Conservation (phyloP, 2,797 vertebrate species). For the Morus bassanus region DNA sequence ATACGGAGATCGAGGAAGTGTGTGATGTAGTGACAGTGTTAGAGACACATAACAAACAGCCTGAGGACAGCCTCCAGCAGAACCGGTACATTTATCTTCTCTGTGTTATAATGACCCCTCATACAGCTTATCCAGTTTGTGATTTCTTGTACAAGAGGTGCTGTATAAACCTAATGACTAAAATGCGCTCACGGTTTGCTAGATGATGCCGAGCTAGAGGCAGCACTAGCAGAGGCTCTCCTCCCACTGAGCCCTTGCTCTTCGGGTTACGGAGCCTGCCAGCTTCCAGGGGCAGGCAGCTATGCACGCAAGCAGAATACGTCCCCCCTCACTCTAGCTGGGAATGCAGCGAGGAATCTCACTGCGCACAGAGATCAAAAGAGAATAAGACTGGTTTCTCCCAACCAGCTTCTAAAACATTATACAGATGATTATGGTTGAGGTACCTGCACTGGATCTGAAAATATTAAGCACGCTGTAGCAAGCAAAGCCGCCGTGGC, state of each 20-base stretch:
- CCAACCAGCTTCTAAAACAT: background rate
- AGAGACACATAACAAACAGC: constrained; percentile 74
- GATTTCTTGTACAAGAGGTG: constrained; percentile 38
- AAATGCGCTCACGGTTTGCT: background rate
- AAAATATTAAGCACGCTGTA: background rate
- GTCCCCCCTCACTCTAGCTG: background rate
- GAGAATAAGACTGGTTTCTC: background rate
- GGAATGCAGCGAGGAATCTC: background rate
- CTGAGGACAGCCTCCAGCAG: constrained; percentile 66
- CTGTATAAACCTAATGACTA: background rate
- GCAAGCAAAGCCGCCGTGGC: background rate
- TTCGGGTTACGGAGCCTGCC: background rate
- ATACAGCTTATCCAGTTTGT: constrained; percentile 25
- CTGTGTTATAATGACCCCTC: constrained; percentile 56
- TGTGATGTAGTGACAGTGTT: constrained; percentile 65
- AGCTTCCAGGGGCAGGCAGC: background rate
- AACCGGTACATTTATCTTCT: constrained; percentile 62
- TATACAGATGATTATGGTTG: background rate
- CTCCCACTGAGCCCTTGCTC: background rate
- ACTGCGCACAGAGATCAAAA: background rate
- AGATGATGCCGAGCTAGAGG: background rate
- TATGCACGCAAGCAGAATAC: background rate
- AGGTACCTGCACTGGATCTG: background rate
- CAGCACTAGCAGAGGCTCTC: background rate
- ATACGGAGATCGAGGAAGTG: constrained; percentile 64